Base-by-base conservation (phyloP, 2,797 vertebrate species). In the Luscinia luscinia region DNA sequence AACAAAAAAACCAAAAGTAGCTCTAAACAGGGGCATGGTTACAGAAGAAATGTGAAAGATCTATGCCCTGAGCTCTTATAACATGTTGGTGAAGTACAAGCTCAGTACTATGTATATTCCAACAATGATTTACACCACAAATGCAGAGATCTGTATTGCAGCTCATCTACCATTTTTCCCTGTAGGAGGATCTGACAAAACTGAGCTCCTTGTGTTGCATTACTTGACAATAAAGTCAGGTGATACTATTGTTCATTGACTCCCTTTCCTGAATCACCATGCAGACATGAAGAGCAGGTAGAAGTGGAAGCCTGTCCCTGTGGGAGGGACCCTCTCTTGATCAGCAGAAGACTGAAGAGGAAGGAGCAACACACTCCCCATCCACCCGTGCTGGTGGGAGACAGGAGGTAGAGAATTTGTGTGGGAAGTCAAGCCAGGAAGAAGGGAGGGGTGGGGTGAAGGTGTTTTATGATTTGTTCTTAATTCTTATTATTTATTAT, bases 331-430 rank as follows among this genome's bases (percentile, higher is more conserved):
- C 2, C 26, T 57, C 55, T 2, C 7, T 66, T 3, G 1, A 64
- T 11, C 11, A 55, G 11, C 5, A 27, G 43, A 54, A 36, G 28
- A n/a, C 11, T 3, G 7, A 80, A 32, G 28, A 58, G 7, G 6
- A 80, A 81, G 36, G 13, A 74, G 9, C 1, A 1, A 45, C 36
- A 17, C 15, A 75, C 19, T 16, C 4, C 9, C 14, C 12, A 12
- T 36, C 15, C 3, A 6, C 6, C 15, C 62, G 15, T 0, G 3
- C 27, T 3, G 5, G 30, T 51, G 5, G 3, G 9, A 26, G 27
- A 13, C 7, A 61, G 5, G 17, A 74, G 6, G 12, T 2, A n/a
- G 30, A 48, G 18, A 61, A 64, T 9, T n/a, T 8, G 4, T 15
- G 21, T 3, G 7, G 14, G 38, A 86, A 73, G 27, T 7, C n/a